A percentile compares a stretch with the other conserved stretches of the same genome.
Conservation (phyloP, 2,797 vertebrate species). For the Tinamus major region DNA sequence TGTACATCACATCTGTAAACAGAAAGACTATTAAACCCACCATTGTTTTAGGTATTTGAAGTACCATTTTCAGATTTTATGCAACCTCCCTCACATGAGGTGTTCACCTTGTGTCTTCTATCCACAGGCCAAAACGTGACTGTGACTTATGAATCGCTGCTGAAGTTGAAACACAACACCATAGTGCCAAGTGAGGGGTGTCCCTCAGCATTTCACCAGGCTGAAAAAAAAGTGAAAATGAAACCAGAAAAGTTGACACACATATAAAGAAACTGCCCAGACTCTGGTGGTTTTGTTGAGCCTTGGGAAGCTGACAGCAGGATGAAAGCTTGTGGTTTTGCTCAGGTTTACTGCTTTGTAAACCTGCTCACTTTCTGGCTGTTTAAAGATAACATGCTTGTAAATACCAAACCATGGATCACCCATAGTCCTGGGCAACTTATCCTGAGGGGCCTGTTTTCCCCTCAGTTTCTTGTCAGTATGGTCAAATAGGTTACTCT, state of each 20-base stretch:
- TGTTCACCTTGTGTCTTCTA: not conserved
- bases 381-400: not conserved
- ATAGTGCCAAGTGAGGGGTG: not conserved
- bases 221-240: not conserved
- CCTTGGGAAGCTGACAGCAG: constrained; percentile 16
- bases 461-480: not conserved
- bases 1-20: not conserved
- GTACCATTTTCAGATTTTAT: not conserved
- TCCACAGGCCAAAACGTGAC: no score
- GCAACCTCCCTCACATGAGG: not conserved
- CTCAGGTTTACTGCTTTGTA: not conserved
- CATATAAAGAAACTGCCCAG: not conserved
- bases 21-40: not conserved
- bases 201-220: not conserved
- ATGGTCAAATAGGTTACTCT: not conserved
- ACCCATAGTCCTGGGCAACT: not conserved
- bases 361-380: not conserved
- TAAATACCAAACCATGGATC: not conserved
- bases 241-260: not conserved
- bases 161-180: not conserved
- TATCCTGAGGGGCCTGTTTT: not conserved
- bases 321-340: not conserved
- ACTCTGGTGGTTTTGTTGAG: not conserved
- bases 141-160: no score
- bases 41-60: not conserved